Percentiles rank a stretch among this genome's conserved stretches.
phyloP scores from a whole-genome alignment of 2,888 invertebrate genomes.

The Eristalis pertinax region DNA sequence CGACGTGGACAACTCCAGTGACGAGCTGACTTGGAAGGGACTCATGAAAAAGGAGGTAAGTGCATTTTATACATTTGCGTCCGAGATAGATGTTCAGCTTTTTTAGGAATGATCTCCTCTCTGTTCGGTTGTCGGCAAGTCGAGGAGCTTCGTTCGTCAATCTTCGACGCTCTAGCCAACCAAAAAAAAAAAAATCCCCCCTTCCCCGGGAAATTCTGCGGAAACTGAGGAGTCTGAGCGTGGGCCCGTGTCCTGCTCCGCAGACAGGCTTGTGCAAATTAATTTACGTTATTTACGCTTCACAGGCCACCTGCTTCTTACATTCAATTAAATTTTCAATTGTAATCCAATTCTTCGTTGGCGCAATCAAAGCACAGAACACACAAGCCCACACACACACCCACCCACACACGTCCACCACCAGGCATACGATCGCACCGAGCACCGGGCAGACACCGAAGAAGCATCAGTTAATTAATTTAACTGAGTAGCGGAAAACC shows the following conservation, averaged over 20 bases:
- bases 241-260: no score
- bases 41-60: constrained; percentile 60
- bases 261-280: constrained; percentile 9
- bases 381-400: no score
- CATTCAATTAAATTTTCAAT: constrained; percentile 68
- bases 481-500: constrained; percentile 42
- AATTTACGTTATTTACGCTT: constrained; percentile 60
- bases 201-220: no score
- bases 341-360: constrained; percentile 62
- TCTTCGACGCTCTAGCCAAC: no score
- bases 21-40: constrained; percentile 55
- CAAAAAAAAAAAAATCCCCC: no score
- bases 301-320: constrained; percentile 17
- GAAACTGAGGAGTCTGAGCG: no score
- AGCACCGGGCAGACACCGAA: not conserved
- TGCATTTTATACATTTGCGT: not conserved
- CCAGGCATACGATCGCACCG: not conserved
- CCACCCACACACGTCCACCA: no score
- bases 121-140: no score
- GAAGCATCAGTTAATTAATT: constrained; percentile 59
- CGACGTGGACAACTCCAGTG: constrained; percentile 52
- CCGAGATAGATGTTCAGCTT: no score
- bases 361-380: constrained; percentile 47
- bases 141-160: no score
- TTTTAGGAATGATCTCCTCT: no score